phyloP scores from a whole-genome alignment of 2,888 invertebrate genomes.

The Phorcus lineatus region DNA sequence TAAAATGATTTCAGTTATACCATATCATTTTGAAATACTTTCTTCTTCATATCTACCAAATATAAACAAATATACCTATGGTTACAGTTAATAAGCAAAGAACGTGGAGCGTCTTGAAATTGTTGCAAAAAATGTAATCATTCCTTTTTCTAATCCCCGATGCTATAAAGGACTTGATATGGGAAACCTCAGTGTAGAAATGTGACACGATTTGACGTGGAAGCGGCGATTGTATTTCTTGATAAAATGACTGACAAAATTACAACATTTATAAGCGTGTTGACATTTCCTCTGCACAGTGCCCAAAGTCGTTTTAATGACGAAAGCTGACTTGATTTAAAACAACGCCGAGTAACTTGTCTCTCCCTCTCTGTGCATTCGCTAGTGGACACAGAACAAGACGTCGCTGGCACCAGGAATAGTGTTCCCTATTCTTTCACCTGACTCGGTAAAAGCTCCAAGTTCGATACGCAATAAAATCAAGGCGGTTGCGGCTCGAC shows the following conservation, averaged over 20 bases:
- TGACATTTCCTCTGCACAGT: neutral
- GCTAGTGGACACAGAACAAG: neutral
- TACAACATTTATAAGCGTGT: neutral
- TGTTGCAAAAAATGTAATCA: no score
- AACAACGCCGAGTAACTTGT: neutral
- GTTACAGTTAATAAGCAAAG: no score
- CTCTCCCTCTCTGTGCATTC: neutral
- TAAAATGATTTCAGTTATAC: no score
- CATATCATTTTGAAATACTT: no score
- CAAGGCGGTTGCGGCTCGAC: neutral
- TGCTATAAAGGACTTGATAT: no score
- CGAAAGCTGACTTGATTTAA: constrained; percentile 3
- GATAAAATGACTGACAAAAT: neutral
- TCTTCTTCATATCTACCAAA: no score
- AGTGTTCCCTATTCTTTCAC: neutral
- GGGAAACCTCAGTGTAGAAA: no score
- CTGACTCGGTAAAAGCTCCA: constrained; percentile 11
- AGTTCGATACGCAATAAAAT: constrained; percentile 22
- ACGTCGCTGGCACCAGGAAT: neutral
- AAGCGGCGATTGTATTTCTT: no score
- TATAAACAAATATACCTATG: no score
- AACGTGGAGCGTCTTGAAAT: no score
- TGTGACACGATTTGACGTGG: no score
- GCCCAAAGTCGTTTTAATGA: neutral
- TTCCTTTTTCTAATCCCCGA: no score